Conservation (phyloP, 2,888 invertebrate genomes). For the Sinelater perroti region DNA sequence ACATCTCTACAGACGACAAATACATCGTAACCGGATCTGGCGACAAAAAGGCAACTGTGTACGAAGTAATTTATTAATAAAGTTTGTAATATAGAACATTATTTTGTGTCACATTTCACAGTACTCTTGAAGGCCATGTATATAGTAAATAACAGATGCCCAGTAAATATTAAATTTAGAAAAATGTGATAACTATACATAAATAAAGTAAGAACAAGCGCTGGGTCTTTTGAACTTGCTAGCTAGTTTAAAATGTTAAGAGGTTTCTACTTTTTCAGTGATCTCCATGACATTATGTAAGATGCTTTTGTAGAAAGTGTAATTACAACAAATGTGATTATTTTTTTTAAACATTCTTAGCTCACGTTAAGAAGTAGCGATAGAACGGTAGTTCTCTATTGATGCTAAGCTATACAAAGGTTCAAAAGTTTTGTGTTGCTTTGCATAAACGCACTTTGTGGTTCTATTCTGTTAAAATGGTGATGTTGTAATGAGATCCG, state of each 20-base stretch:
- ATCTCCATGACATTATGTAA: constrained; percentile 56
- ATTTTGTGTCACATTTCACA: not conserved
- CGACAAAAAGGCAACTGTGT: constrained; percentile 96
- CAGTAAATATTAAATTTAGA: constrained; percentile 28
- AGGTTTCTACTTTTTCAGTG: constrained; percentile 47
- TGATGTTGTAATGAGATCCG: too few relatives aligned
- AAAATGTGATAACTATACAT: constrained; percentile 35
- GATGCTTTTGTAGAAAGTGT: constrained; percentile 31
- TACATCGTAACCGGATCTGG: constrained; percentile 97
- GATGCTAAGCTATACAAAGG: not conserved
- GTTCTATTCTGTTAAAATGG: too few relatives aligned
- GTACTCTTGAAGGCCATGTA: constrained; percentile 25
- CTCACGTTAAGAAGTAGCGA: constrained; percentile 18
- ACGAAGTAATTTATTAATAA: constrained; percentile 88
- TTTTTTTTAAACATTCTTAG: constrained; percentile 36
- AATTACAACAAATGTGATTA: constrained; percentile 27
- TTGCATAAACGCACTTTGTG: too few relatives aligned
- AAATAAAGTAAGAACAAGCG: constrained; percentile 16
- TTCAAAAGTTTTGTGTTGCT: not conserved
- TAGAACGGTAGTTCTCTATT: constrained; percentile 8
- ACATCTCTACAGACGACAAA: constrained; percentile 95
- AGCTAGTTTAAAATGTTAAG: constrained; percentile 26
- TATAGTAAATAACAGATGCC: constrained; percentile 21
- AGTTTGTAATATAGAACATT: constrained; percentile 14
- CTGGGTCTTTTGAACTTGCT: constrained; percentile 11